Conservation (phyloP, 2,113 vertebrate genomes). For the Callocephalon fimbriatum region DNA sequence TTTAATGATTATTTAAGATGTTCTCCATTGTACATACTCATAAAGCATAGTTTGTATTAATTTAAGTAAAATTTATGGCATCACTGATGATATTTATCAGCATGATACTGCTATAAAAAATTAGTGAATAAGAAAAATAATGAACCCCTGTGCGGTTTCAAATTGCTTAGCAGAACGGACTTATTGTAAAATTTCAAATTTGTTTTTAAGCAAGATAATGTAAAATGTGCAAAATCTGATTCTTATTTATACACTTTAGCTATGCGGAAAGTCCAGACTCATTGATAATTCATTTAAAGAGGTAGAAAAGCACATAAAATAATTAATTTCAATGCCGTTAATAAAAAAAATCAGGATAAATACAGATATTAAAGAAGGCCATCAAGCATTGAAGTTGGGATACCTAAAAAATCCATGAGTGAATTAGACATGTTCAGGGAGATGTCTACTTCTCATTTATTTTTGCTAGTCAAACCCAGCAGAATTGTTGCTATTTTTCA, state of each 20-base stretch:
- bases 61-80: constrained; percentile 45
- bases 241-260: neutral
- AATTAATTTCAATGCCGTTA: neutral
- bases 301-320: neutral
- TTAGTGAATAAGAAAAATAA: constrained; percentile 54
- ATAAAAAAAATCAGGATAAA: neutral
- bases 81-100: constrained; percentile 43
- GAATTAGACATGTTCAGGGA: neutral
- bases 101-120: constrained; percentile 16
- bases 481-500: neutral
- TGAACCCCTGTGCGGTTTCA: neutral
- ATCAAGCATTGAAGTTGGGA: neutral
- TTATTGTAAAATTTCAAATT: constrained; percentile 23
- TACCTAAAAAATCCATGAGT: neutral
- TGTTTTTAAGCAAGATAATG: neutral
- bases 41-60: constrained; percentile 3
- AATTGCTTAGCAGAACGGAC: neutral
- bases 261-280: neutral
- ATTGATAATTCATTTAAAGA: neutral
- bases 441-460: neutral
- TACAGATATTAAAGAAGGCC: neutral
- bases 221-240: neutral
- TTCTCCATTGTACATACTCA: neutral
- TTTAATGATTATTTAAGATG: constrained; percentile 47
- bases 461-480: neutral